Evolutionary conservation across 2,888 invertebrate species (phyloP).

Genomic region (Trachelus tabidus): DNA sequence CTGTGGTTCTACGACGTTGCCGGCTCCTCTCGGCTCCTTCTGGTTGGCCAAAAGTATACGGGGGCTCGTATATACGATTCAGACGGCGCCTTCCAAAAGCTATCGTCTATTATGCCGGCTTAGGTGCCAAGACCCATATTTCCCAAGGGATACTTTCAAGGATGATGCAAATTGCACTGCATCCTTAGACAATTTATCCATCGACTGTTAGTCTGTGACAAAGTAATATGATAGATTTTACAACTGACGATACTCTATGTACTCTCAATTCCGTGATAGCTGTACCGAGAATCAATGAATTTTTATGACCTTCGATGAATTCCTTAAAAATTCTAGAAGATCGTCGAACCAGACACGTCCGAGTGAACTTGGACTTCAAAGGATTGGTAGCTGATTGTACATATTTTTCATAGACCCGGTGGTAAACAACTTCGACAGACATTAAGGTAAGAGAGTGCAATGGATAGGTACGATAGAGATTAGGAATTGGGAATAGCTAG

Average conservation of each 20-base stretch:
- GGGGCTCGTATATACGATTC: neutral
- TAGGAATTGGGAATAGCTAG: neutral
- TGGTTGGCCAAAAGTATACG: slow-evolving; percentile 2
- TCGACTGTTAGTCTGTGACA: neutral
- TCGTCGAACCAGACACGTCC: neutral
- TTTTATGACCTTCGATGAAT: neutral
- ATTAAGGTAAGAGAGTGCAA: neutral
- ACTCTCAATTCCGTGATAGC: neutral
- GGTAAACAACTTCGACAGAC: neutral
- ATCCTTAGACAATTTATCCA: neutral
- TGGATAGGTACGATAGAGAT: no score
- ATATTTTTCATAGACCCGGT: neutral
- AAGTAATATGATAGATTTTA: neutral
- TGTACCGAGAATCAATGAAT: neutral
- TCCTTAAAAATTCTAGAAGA: neutral
- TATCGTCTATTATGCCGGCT: neutral
- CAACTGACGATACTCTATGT: neutral
- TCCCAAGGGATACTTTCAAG: neutral
- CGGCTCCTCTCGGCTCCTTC: neutral
- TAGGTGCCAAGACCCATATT: neutral
- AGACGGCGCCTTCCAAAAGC: neutral
- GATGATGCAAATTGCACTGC: neutral
- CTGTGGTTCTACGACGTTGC: slow-evolving; percentile 8
- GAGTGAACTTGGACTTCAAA: neutral
- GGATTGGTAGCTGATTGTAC: neutral